Conservation (phyloP, 2,888 invertebrate genomes). For the Pseudolycoriella hygida region DNA sequence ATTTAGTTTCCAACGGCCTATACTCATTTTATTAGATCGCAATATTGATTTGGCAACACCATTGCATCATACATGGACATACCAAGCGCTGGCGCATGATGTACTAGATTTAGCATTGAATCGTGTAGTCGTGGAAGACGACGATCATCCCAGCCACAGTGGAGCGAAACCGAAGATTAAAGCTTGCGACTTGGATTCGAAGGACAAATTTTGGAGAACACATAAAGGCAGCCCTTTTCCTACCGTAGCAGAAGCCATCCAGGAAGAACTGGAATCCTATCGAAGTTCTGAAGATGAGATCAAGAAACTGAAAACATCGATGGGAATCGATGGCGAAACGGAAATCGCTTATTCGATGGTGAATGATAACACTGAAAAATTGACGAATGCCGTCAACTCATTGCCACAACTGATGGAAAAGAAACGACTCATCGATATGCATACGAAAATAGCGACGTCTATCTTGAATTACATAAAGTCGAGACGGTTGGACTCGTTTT, state of each 20-base stretch:
- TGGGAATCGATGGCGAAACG: slow-evolving; percentile 82
- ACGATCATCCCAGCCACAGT: slow-evolving; percentile 28
- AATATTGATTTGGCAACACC: slow-evolving; percentile 96
- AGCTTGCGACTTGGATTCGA: slow-evolving; percentile 76
- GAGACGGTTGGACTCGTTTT: slow-evolving; percentile 84
- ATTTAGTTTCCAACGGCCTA: slow-evolving; percentile 80
- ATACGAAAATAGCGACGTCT: slow-evolving; percentile 93
- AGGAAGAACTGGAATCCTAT: slow-evolving; percentile 93
- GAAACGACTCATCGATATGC: slow-evolving; percentile 95
- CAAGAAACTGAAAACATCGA: slow-evolving; percentile 79
- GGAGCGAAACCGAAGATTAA: slow-evolving; percentile 61
- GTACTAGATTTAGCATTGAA: slow-evolving; percentile 84
- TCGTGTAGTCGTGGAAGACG: slow-evolving; percentile 52
- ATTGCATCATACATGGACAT: slow-evolving; percentile 96
- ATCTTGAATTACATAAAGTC: slow-evolving; percentile 73
- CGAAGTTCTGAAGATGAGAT: slow-evolving; percentile 88
- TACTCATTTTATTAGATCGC: slow-evolving; percentile 81
- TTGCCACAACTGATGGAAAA: slow-evolving; percentile 93
- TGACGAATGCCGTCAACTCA: slow-evolving; percentile 90
- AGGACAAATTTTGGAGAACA: slow-evolving; percentile 81
- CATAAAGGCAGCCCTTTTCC: slow-evolving; percentile 92
- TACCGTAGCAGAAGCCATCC: slow-evolving; percentile 94
- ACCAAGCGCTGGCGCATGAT: slow-evolving; percentile 95
- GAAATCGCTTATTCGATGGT: slow-evolving; percentile 76
- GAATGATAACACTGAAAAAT: slow-evolving; percentile 78